Conservation (phyloP, 92 coral and sea anemone species). For the Palythoa grandis region DNA sequence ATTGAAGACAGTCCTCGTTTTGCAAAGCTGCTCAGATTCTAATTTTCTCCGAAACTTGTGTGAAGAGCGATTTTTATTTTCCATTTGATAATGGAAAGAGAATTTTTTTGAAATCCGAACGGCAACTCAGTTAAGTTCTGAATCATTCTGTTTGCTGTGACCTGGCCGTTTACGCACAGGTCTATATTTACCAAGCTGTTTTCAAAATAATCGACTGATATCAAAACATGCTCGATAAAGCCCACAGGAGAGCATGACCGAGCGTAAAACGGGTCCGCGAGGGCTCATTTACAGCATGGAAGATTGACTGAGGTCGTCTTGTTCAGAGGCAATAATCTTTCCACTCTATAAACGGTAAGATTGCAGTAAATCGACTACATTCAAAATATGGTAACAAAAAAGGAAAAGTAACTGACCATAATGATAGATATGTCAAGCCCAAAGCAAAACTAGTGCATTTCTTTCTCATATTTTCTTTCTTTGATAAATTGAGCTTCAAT, state of each 20-base stretch:
- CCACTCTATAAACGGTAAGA: neutral
- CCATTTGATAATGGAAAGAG: too few species aligned
- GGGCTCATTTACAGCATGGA: neutral
- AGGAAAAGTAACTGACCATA: neutral
- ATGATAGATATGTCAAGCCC: neutral
- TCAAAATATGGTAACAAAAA: neutral
- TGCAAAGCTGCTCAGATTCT: neutral
- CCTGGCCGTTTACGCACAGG: neutral
- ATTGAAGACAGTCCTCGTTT: neutral
- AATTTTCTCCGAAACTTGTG: neutral
- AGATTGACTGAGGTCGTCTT: neutral
- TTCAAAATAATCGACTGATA: constrained; percentile 15
- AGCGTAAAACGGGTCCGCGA: neutral
- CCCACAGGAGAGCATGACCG: constrained; percentile 10
- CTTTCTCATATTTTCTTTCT: neutral
- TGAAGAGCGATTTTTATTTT: too few species aligned
- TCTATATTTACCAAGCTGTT: neutral
- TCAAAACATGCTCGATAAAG: constrained; percentile 30
- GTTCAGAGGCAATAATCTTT: neutral
- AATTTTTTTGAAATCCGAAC: too few species aligned
- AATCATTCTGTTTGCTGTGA: too few species aligned
- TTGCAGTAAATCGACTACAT: neutral
- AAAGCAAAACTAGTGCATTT: neutral
- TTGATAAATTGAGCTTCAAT: neutral
- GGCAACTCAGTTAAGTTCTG: too few species aligned